Base-by-base conservation (phyloP, 2,888 invertebrate genomes). In the Caenorhabditis sp. region DNA sequence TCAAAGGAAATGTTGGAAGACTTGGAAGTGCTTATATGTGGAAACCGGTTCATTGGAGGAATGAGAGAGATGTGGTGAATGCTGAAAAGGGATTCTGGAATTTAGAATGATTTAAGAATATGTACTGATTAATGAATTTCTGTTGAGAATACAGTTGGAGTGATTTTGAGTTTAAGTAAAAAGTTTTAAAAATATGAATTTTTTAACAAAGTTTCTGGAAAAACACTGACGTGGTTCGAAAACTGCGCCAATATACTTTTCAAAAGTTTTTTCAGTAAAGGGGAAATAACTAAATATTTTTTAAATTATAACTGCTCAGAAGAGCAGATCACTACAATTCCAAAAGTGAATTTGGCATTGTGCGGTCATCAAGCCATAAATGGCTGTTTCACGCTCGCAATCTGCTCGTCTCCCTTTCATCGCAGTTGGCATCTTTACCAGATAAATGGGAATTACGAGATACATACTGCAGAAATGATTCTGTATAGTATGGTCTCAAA, bases 401-500 rank as follows among this genome's bases (percentile, higher is more conserved):
- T 36, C 59, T 23, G 59, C 59, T 38, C 59, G 59, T 59, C 38
- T 26, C 59, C 59, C 59, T 10, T 59, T 59, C 59, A 59, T 59
- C 59, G 59, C 59, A 59, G 59, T 59, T 59, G 59, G 59, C 26
- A 21, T 38, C 38, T 59, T 12, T 59, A 59, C 59, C 59, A 59
- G 21, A 20, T 59, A 36, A 50, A 59, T 60, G 68, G 72, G 54
- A 43, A 70, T 62, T 57, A 67, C 56, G 72, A 72, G 63, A 72
- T 68, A 67, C 72, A 72, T 57, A 72, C 72, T 72, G 61, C 72
- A 72, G 72, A 72, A 72, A 72, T 67, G 72, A 72, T 72, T 67
- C 72, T 72, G 72, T 72, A 65, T 67, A 72, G 72, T 72, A 72
- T 68, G 72, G 65, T 72, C 63, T 72, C 72, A 61, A 58, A 20